Evolutionary conservation across 1,140 invertebrate species (phyloP), one percentile per base, ranked within the genome.

Genomic region (Homarus americanus): DNA sequence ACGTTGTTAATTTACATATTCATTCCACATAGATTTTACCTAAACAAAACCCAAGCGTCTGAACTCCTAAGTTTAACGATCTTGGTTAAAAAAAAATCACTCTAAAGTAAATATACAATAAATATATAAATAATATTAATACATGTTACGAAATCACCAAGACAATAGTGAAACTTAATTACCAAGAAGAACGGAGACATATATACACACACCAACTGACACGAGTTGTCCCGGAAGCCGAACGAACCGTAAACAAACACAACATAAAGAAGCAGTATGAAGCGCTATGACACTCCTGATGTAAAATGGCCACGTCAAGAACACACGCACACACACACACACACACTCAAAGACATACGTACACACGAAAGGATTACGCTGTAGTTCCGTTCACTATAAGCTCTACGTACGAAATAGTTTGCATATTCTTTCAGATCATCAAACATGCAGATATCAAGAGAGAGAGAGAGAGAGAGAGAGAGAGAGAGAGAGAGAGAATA

Each of bases 401-500:
- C 53, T 58, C 53, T 58, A 58, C 53, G n/a, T n/a, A n/a, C 53
- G 53, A 20, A 10, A 10, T 5, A 17, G 53, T 17, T 10, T 10
- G 24, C 15, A 3, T 28, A 10, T 34, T 36, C 15, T 58, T 58
- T 58, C 53, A 20, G 9, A 12, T 24, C n/a, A 40, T 32, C 9
- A 38, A 40, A n/a, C 24, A 66, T 4, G 63, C 24, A 66, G 24
- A 7, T 28, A 66, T 66, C 63, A n/a, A 53, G 34, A 53, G 32
- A 40, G 41, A 58, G 72, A 78, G 72, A 58, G 28, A 78, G 75
- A 53, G 69, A 44, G 66, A 72, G 53, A 73, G 66, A 73, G 58
- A 66, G 66, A 84, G 40, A 73, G 82, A 73, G 40, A 84, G 66
- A 73, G 58, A 44, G 79, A 66, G 49, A 72, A 41, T 2, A 20